Evolutionary conservation across 2,888 invertebrate species (phyloP).

Genomic region (Lepidochitona cinerea): DNA sequence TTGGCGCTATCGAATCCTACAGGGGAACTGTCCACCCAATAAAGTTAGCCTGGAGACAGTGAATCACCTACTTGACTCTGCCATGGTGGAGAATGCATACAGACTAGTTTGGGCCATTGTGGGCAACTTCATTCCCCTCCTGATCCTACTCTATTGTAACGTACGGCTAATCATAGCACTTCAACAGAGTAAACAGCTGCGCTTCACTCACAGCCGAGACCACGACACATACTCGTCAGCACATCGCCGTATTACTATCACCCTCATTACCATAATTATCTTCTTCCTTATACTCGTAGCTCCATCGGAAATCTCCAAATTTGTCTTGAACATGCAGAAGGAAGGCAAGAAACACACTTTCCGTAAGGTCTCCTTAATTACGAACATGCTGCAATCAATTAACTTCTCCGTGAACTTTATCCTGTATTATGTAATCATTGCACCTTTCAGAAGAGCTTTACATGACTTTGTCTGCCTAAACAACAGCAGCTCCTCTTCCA

Average conservation of each 20-base stretch:
- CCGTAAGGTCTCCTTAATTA: conserved; percentile 69
- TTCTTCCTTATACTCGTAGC: conserved; percentile 59
- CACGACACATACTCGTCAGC: conserved; percentile 47
- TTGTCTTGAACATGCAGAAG: conserved; percentile 41
- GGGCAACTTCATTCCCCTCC: conserved; percentile 53
- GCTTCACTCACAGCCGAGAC: conserved; percentile 47
- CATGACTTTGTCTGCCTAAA: conserved; percentile 45
- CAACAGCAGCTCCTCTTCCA: conserved; percentile 16
- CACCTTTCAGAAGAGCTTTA: conserved; percentile 80
- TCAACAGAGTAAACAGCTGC: conserved; percentile 46
- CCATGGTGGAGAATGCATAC: conserved; percentile 41
- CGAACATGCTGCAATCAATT: conserved; percentile 81
- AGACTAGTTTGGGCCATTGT: conserved; percentile 47
- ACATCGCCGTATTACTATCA: conserved; percentile 56
- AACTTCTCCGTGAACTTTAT: conserved; percentile 85
- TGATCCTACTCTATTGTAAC: conserved; percentile 55
- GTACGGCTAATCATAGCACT: conserved; percentile 52
- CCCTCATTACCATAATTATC: conserved; percentile 57
- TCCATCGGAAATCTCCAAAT: conserved; percentile 56
- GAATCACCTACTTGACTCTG: neutral
- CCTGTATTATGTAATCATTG: conserved; percentile 83
- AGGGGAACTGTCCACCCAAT: neutral
- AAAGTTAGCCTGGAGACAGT: neutral
- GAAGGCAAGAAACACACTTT: conserved; percentile 35
- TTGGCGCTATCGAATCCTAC: conserved; percentile 35